These are phyloP conservation scores for Rhopalosiphum nymphaeae DNA, from an alignment of 2,888 invertebrate genomes.

Conservation along the genomic window DNA sequence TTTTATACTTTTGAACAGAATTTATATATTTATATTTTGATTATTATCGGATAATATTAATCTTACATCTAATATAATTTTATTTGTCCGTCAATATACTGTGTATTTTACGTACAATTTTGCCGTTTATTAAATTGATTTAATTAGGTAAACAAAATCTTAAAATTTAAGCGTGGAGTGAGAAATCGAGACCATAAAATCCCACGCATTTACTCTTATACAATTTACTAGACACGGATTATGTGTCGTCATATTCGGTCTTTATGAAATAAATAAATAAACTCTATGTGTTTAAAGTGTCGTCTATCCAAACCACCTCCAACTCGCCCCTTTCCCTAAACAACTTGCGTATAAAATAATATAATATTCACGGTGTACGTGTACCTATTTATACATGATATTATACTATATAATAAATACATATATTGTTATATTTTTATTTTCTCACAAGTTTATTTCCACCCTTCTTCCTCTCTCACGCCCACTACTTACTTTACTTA, in stretches of 20 bases:
- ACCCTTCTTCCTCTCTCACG: background rate
- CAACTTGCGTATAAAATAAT: background rate
- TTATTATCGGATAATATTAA: background rate
- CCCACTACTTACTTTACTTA: background rate
- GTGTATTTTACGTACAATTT: background rate
- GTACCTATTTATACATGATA: background rate
- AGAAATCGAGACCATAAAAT: background rate
- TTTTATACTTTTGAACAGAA: background rate
- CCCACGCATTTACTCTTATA: background rate
- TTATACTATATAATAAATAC: background rate
- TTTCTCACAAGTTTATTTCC: background rate
- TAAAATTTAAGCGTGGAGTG: background rate
- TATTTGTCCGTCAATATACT: background rate
- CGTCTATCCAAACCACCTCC: background rate
- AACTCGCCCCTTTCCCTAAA: background rate
- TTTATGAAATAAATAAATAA: background rate
- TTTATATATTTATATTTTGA: background rate
- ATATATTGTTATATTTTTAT: background rate
- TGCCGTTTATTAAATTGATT: background rate
- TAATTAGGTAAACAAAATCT: background rate
- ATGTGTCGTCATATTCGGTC: background rate
- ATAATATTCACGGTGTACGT: background rate
- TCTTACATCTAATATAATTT: background rate
- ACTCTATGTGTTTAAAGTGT: background rate
- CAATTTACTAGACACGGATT: background rate